A percentile compares a stretch with the other conserved stretches of the same genome.
Evolutionary conservation across 2,888 invertebrate species (phyloP).

Genomic region (Gastrophysa polygoni): DNA sequence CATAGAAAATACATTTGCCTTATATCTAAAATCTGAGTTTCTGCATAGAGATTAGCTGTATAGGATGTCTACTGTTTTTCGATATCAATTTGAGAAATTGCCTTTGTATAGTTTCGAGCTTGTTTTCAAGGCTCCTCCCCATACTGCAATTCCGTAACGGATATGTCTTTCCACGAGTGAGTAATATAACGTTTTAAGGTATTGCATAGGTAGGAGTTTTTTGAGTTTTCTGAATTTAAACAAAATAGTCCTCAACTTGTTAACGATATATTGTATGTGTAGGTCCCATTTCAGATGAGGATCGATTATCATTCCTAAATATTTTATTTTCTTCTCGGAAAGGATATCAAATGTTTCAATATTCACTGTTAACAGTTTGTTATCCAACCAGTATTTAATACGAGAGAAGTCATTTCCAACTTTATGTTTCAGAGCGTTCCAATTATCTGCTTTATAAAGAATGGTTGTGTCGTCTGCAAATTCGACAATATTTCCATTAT

Average conservation of each 20-base stretch:
- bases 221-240: conserved; percentile 6
- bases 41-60: no score
- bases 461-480: conserved; percentile 8
- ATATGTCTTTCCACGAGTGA: neutral
- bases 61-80: no score
- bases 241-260: neutral
- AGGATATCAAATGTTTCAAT: neutral
- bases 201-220: neutral
- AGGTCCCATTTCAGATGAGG: conserved; percentile 1
- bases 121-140: neutral
- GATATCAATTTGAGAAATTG: no score
- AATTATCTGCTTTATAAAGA: neutral
- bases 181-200: neutral
- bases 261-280: neutral
- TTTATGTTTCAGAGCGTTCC: neutral
- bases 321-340: neutral
- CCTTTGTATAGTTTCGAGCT: no score
- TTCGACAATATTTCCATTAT: neutral
- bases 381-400: neutral
- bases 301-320: neutral
- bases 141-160: neutral
- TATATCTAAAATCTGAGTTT: no score
- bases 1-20: no score
- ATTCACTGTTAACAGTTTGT: neutral
- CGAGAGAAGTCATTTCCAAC: neutral